Evolutionary conservation across 1,140 invertebrate species (phyloP), one percentile per base, ranked within the genome.

Genomic region (Drosophila takahashii): DNA sequence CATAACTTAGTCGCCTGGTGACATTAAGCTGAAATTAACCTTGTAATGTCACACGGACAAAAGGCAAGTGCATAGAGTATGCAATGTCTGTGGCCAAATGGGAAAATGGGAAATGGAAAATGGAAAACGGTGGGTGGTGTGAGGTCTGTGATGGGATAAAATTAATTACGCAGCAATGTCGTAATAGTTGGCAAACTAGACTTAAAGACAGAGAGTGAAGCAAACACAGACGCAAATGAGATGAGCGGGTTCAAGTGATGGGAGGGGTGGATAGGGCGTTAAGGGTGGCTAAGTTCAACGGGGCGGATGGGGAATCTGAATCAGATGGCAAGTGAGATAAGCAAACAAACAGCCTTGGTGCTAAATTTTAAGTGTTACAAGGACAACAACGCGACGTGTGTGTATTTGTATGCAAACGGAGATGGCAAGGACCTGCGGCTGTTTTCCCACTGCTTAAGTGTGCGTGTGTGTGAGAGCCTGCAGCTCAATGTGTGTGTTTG

Each of bases 331-430:
- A 87, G 77, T 77, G 59, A 83, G 83, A 86, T 87, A 87, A 71
- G 76, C 84, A 87, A 90, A 89, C 77, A 87, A 87, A 89, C 84
- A 80, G 79, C 73, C 77, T 89, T 84, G 80, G 84, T 89, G 84
- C 87, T 89, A 89, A 84, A 80, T 89, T 89, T 89, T 89, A 89
- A 89, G 84, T 89, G 84, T 89, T 84, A 90, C 84, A 90, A 84
- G 85, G 85, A 90, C 79, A 89, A 89, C 84, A 84, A 65, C 59
- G 36, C 42, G 69, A 16, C 56, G 37, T 41, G 48, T 41, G 45
- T 27, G 32, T 27, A 59, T 18, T 18, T 26, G 58, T 18, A 37
- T 64, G 62, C 36, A 51, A 50, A 77, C 51, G 67, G 44, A 56
- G 48, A 76, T 37, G 70, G 81, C 66, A 67, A 66, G 48, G 54